Evolutionary conservation across 1,140 invertebrate species (phyloP), one percentile per base, ranked within the genome.

Genomic region (Stratiolaelaps scimitus): DNA sequence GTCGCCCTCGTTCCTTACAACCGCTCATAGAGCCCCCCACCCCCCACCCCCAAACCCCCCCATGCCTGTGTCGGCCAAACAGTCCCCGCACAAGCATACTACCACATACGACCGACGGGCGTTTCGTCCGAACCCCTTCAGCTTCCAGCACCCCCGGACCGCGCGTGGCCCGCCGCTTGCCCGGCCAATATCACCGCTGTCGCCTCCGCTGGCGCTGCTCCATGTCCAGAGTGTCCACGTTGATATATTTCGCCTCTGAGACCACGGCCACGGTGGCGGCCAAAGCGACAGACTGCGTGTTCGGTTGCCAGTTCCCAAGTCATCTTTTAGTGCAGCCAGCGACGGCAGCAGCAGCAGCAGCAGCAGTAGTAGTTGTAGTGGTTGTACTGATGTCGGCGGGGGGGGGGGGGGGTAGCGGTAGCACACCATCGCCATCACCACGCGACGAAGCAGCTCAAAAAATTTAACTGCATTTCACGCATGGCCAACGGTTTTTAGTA

Each of bases 161-260:
- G n/a, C n/a, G n/a, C n/a, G 34, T 40, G 34, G 34, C 10, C 10
- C 34, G 34, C 10, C 34, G 34, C 34, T 40, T 40, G 10, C 5
- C 10, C 5, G 10, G 34, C 34, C 34, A 40, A 40, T 40, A 40
- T 40, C 34, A 40, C 34, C 10, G 10, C 34, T 40, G 34, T 40
- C 34, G 10, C 10, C 10, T 10, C 34, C 34, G 34, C 53, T 26
- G 26, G 15, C 23, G 13, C 34, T 15, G 53, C 10, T 60, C 17
- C 53, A 20, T 17, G 53, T 40, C 34, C 53, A 29, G 34, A 60
- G 26, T 60, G 53, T 34, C 53, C 34, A 17, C 34, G 53, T 29
- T 60, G 53, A 60, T 60, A 60, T 60, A 60, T 60, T 60, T 60
- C 53, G 53, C 53, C 53, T 60, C 34, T 20, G 53, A 60, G 53